Base-by-base conservation (phyloP, 2,888 invertebrate genomes). In the Megamerina dolium region DNA sequence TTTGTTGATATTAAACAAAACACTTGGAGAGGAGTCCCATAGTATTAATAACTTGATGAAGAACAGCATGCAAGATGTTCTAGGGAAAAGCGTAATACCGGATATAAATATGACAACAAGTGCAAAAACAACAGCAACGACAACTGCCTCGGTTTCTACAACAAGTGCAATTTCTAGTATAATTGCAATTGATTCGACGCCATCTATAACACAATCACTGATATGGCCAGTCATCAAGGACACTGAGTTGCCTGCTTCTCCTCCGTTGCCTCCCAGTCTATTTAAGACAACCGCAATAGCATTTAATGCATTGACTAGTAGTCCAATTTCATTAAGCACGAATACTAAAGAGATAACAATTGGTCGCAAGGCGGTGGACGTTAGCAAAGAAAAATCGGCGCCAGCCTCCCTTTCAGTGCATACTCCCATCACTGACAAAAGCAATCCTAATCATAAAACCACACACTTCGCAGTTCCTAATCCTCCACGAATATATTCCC, bases 241-340 rank as follows among this genome's bases (percentile, higher is more conserved):
- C 14, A 43, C 57, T 8, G 57, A 57, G 14, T 33, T 70, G 36
- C 67, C 68, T 2, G 56, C 60, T 0, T 70, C 70, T 3, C 68
- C 70, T 4, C 70, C 70, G 1, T 37, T 70, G 44, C 70, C 70
- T 6, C 70, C 70, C 9, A 70, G 70, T 40, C 50, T 70, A 3
- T 70, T 70, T 35, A 70, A 70, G 37, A 60, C 64, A 5, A 53
- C 57, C 8, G 57, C 64, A 13, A 48, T 61, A 17, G 59, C 61
- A 8, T 60, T 66, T 19, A 58, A 61, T 18, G 52, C 57, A 2
- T 46, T 57, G 5, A 45, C 57, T 2, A 33, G 34, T 12, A 38
- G 46, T 10, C 51, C 45, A 6, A 27, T 43, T 3, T 39, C 43
- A 3, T 23, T 23, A 8, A 6, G 6, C 10, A 23, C 6, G 10